A percentile compares a stretch with the other conserved stretches of the same genome.
These are phyloP conservation scores for Catharus ustulatus DNA, from an alignment of 2,797 vertebrate species.

Conservation along the genomic window DNA sequence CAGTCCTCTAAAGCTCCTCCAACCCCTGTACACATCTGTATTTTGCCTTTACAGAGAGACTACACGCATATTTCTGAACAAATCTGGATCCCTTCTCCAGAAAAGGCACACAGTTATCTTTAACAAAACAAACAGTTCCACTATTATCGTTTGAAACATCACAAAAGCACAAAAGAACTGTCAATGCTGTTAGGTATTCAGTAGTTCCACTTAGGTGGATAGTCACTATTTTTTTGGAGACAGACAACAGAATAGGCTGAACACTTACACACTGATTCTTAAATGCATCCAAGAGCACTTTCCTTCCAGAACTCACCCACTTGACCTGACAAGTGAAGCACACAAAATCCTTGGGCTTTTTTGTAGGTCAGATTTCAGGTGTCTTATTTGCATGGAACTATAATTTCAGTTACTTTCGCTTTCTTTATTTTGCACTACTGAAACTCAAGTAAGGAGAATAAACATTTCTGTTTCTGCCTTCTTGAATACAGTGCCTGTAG, in stretches of 20 bases:
- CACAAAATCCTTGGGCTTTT: neutral
- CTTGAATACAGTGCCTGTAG: neutral
- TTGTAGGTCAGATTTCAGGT: neutral
- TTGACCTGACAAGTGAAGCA: neutral
- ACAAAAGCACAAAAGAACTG: neutral
- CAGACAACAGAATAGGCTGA: neutral
- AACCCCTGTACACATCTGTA: accelerated
- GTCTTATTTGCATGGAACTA: neutral
- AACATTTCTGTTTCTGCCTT: neutral
- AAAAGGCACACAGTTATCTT: neutral
- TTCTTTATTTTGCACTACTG: neutral
- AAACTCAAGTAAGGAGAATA: neutral
- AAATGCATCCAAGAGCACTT: neutral
- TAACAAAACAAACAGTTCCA: neutral
- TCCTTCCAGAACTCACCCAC: neutral
- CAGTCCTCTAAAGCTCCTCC: neutral
- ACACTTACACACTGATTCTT: neutral
- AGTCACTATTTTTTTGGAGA: neutral
- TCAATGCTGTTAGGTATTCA: neutral
- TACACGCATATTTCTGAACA: neutral
- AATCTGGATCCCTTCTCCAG: neutral
- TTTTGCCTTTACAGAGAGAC: neutral
- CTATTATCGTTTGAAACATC: neutral
- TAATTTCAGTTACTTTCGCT: neutral
- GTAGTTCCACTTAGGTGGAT: neutral